Percentiles rank a stretch among this genome's conserved stretches.
phyloP scores from a whole-genome alignment of 2,797 vertebrate genomes.

The Aulostomus chinensis region DNA sequence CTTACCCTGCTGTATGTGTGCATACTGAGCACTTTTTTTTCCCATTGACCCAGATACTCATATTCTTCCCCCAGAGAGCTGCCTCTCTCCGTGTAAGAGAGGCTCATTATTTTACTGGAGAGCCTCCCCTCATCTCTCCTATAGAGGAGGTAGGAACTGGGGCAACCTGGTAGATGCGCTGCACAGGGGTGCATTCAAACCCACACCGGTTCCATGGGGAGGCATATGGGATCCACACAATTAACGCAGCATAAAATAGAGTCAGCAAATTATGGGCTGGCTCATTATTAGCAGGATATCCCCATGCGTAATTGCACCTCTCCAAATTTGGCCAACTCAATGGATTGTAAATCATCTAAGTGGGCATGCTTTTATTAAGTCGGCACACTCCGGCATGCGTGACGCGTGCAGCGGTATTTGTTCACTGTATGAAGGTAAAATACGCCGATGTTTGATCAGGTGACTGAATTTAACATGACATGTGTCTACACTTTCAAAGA shows the following conservation, averaged over 20 bases:
- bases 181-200: slow-evolving; percentile 46
- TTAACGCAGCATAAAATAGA: slow-evolving; percentile 54
- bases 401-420: slow-evolving; percentile 3
- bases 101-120: slow-evolving; percentile 70
- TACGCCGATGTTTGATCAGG: too few species aligned
- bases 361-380: slow-evolving; percentile 38
- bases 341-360: slow-evolving; percentile 54
- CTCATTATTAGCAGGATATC: slow-evolving; percentile 56
- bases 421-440: neutral
- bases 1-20: slow-evolving; percentile 44
- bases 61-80: slow-evolving; percentile 66
- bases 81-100: slow-evolving; percentile 58
- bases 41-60: slow-evolving; percentile 74
- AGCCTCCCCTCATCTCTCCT: slow-evolving; percentile 44
- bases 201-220: slow-evolving; percentile 44
- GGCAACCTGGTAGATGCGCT: slow-evolving; percentile 53
- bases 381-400: slow-evolving; percentile 5
- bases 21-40: slow-evolving; percentile 41
- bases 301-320: slow-evolving; percentile 47
- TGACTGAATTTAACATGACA: too few species aligned
- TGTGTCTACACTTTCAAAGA: too few species aligned
- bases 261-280: slow-evolving; percentile 57
- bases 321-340: slow-evolving; percentile 49
- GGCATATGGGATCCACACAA: slow-evolving; percentile 57
- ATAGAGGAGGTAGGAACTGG: slow-evolving; percentile 68